Evolutionary conservation across 2,888 invertebrate species (phyloP).

Genomic region (Drosophila hamatofila): DNA sequence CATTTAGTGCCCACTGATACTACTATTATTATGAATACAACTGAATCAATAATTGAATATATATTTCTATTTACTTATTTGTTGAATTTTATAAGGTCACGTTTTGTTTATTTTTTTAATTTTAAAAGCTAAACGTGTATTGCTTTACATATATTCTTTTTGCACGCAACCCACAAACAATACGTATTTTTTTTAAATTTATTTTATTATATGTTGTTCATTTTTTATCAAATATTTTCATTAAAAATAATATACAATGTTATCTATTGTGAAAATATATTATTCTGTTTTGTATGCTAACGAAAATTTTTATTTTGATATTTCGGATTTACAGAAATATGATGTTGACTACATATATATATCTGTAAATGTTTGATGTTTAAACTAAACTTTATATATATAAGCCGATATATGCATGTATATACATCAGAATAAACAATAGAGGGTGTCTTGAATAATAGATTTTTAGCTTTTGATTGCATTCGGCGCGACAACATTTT

Average conservation of each 20-base stretch:
- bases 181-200: not conserved
- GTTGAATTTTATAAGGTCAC: not conserved
- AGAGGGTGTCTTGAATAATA: conserved; percentile 66
- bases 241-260: not conserved
- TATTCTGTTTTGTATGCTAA: not conserved
- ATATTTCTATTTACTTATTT: not conserved
- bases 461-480: conserved; percentile 75
- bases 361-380: not conserved
- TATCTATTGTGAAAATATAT: not conserved
- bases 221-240: not conserved
- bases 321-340: not conserved
- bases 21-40: not conserved
- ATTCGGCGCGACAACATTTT: conserved; percentile 59
- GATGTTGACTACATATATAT: not conserved
- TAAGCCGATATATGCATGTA: not conserved
- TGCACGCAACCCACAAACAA: not conserved
- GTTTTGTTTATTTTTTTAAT: not conserved
- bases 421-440: conserved; percentile 60
- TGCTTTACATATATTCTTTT: not conserved
- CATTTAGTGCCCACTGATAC: not conserved
- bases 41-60: too few species aligned
- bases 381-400: not conserved
- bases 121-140: too few species aligned
- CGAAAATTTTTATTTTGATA: not conserved
- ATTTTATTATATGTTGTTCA: not conserved